Evolutionary conservation across 2,888 invertebrate genomes (phyloP), one percentile per base, ranked within the genome.

Genomic region (Morpho helenor): DNA sequence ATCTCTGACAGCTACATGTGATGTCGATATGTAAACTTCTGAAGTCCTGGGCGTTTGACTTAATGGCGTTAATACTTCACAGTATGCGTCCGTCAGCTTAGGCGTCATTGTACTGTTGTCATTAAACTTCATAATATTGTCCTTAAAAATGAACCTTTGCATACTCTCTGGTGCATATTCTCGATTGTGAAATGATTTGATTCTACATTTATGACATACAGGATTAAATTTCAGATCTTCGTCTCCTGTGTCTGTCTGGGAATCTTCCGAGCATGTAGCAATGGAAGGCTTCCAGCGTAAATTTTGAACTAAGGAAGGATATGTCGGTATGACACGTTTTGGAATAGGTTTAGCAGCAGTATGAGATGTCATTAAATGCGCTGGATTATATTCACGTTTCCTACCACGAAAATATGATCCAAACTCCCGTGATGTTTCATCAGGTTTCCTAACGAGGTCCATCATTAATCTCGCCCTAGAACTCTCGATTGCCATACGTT

Each of bases 61-160:
- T 4, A 57, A 9, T 4, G 67, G 63, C 2, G 59, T 62, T n/a
- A 53, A 51, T 3, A 62, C 60, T 4, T 76, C 76, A 48, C 81
- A 81, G 10, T 69, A 67, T 0, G 73, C 74, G 54, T 84, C 79
- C 7, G 66, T 71, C n/a, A 78, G n/a, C 23, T 62, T 73, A 0
- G 68, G 67, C 7, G 87, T 87, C 83, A 83, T 86, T 0, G 87
- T 86, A 41, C 56, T 65, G 10, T 65, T 74, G 56, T 87, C 81
- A 23, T 64, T 62, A 61, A 81, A 86, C 0, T 66, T 77, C 72
- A 75, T 76, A 40, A 85, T 80, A 55, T 82, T 82, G 40, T 76
- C 71, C 64, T 68, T 77, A 31, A 75, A 73, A 8, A 8, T 7
- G 41, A 46, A 49, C 7, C 59, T 47, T n/a, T 64, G 69, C 5